Conservation (phyloP, 1,140 invertebrate genomes). For the Ostrea edulis region DNA sequence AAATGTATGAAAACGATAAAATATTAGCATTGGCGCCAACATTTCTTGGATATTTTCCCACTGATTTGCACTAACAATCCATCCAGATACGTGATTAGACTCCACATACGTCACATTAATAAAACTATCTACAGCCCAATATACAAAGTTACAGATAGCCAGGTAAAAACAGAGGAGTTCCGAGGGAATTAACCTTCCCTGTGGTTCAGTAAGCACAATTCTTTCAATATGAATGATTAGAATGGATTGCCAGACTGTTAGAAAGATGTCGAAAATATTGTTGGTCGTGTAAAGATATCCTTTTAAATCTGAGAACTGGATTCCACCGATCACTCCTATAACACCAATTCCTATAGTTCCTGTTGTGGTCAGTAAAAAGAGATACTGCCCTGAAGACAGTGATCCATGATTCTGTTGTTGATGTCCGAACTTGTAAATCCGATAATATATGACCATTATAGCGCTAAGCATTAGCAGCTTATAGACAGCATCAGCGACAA, state of each 20-base stretch:
- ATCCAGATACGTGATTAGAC: not conserved
- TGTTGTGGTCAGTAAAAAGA: not conserved
- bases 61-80: not conserved
- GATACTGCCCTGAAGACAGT: not conserved
- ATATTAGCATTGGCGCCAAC: constrained; percentile 1
- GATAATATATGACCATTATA: not conserved
- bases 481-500: not conserved
- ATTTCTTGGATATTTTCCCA: not conserved
- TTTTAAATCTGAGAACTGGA: not conserved
- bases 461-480: not conserved
- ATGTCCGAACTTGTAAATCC: not conserved
- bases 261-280: not conserved
- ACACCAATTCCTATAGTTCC: not conserved
- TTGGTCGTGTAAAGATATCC: not conserved
- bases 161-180: not conserved
- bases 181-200: not conserved
- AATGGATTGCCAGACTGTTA: not conserved
- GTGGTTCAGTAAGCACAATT: not conserved
- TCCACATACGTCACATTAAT: not conserved
- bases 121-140: constrained; percentile 25
- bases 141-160: constrained; percentile 27
- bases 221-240: constrained; percentile 8
- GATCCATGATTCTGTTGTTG: not conserved
- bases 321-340: not conserved
- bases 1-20: constrained; percentile 35